Evolutionary conservation across 1,140 invertebrate genomes (phyloP).

Genomic region (Anastrepha ludens): DNA sequence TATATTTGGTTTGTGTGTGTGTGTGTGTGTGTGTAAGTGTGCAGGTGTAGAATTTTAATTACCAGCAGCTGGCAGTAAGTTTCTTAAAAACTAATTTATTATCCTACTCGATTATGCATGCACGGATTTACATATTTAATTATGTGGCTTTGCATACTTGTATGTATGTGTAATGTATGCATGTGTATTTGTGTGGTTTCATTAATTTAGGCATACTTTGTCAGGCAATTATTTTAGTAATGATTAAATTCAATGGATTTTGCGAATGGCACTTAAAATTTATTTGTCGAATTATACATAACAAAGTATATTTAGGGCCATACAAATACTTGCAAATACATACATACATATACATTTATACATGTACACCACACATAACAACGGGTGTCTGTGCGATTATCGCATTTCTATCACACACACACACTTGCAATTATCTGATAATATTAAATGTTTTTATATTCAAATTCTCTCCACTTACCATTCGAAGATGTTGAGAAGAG

Average conservation of each 20-base stretch:
- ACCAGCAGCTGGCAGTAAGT: not conserved
- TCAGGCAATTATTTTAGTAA: not conserved
- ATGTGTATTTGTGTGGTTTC: not conserved
- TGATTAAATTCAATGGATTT: not conserved
- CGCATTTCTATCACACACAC: no score
- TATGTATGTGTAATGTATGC: not conserved
- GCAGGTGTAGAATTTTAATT: not conserved
- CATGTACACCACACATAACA: no score
- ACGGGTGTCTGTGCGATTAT: not conserved
- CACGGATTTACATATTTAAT: constrained; percentile 21
- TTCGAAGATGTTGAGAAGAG: constrained; percentile 76
- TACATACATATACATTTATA: no score
- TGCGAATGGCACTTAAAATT: not conserved
- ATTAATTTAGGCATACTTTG: constrained; percentile 10
- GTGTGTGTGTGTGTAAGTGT: no score
- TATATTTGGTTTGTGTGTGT: no score
- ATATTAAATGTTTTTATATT: constrained; percentile 2
- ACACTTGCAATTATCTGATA: not conserved
- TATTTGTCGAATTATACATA: not conserved
- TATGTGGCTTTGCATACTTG: not conserved
- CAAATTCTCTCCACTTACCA: constrained; percentile 70
- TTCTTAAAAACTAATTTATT: not conserved
- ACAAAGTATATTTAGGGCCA: no score
- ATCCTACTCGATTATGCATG: not conserved
- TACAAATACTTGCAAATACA: no score